Base-by-base conservation (phyloP, 2,888 invertebrate species). In the Hoplodrina blanda region DNA sequence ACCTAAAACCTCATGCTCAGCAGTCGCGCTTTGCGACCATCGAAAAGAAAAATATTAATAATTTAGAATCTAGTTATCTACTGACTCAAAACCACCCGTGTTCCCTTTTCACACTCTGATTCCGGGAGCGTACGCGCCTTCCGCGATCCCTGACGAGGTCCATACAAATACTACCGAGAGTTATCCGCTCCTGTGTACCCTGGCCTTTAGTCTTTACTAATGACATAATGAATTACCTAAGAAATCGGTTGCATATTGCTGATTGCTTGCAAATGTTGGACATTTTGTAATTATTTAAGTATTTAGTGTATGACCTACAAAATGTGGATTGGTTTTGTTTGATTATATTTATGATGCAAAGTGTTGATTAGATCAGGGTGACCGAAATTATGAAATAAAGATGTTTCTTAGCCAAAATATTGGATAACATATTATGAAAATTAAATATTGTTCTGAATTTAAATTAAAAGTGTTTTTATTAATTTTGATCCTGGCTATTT, bases 171-270 rank as follows among this genome's bases (percentile, higher is more conserved):
- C 37, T 37, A 37, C 41, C 41, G 3, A 0, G 11, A 13, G 41
- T 41, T 41, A 41, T 8, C 46, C 17, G 17, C 46, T 46, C 46
- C 46, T 25, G 6, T 30, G 37, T 53, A 46, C 2, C 46, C 5
- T 15, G 41, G n/a, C 5, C 5, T n/a, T 69, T 33, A 50, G 57
- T 82, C 69, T 52, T 69, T 63, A 74, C 59, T n/a, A 70, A 62
- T 76, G 61, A 71, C 69, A 68, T 81, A 71, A 69, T 37, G 19
- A 49, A 55, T 77, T 60, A 20, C 62, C 46, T n/a, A 76, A 70
- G 46, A 55, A 49, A 60, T 60, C 1, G 44, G 10, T 41, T 10
- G n/a, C 61, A 49, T 53, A 17, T 33, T 44, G 11, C 20, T 49
- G 17, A 50, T 33, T 57, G 52, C 46, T 49, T 49, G 37, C 50